Conservation (phyloP, 2,797 vertebrate species). For the Lagocephalus sceleratus region DNA sequence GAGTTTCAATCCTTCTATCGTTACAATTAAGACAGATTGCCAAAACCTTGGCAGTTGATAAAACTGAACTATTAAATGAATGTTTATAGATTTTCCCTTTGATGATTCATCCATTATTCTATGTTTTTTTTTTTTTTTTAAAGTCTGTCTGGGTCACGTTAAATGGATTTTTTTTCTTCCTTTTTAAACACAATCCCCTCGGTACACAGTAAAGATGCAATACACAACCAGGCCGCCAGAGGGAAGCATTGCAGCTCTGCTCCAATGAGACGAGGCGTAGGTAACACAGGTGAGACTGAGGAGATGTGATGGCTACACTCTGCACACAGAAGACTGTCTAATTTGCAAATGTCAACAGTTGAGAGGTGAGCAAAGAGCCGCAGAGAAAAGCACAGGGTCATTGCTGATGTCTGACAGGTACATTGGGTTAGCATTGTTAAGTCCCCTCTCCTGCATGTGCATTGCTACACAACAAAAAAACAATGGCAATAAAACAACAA, state of each 20-base stretch:
- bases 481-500: constrained; percentile 19
- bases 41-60: constrained; percentile 18
- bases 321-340: constrained; percentile 44
- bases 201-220: constrained; percentile 18
- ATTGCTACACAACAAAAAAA: constrained; percentile 10
- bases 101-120: constrained; percentile 16
- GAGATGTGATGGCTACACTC: constrained; percentile 36
- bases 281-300: constrained; percentile 42
- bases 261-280: constrained; percentile 17
- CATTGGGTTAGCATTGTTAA: constrained; percentile 43
- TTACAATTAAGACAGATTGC: no score
- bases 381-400: constrained; percentile 37
- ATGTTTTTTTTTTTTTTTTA: no score
- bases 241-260: constrained; percentile 35
- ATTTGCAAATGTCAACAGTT: constrained; percentile 63
- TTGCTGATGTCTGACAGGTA: constrained; percentile 48
- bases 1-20: no score
- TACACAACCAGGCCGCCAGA: constrained; percentile 28
- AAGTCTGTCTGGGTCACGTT: constrained; percentile 24
- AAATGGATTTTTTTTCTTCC: constrained; percentile 32
- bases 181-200: constrained; percentile 23
- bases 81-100: constrained; percentile 19
- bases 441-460: constrained; percentile 27
- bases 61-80: constrained; percentile 21
- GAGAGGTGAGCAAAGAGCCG: constrained; percentile 55